Evolutionary conservation across 2,113 vertebrate genomes (phyloP).

Genomic region (Pachyramphus minor): DNA sequence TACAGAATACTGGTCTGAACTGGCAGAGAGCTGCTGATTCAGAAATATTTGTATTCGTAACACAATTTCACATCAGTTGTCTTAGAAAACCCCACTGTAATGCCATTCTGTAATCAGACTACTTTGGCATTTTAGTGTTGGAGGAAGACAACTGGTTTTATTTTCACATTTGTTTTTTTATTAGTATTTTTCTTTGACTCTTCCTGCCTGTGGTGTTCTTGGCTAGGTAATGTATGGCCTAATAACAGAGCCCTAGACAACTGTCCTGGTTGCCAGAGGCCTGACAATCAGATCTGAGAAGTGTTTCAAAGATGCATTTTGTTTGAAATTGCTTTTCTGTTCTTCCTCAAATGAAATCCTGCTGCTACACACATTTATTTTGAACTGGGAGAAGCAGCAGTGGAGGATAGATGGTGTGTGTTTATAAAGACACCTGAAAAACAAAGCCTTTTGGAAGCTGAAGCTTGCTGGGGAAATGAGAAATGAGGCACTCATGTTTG

Average conservation of each 20-base stretch:
- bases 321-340: slow-evolving; percentile 38
- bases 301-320: not conserved
- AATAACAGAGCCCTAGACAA: not conserved
- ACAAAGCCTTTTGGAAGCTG: not conserved
- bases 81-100: not conserved
- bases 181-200: not conserved
- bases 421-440: not conserved
- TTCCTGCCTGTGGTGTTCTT: not conserved
- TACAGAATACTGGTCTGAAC: not conserved
- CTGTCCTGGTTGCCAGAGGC: not conserved
- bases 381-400: not conserved
- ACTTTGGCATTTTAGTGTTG: not conserved
- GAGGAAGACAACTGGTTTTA: not conserved
- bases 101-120: not conserved
- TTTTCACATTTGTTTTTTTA: not conserved
- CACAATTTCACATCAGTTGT: not conserved
- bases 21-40: not conserved
- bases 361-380: not conserved
- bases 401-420: not conserved
- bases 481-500: not conserved
- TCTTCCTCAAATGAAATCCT: slow-evolving; percentile 17
- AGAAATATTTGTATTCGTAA: not conserved
- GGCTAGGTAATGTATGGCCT: not conserved
- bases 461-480: not conserved
- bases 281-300: not conserved